Base-by-base conservation (phyloP, 2,888 invertebrate species). In the Microctonus brassicae region DNA sequence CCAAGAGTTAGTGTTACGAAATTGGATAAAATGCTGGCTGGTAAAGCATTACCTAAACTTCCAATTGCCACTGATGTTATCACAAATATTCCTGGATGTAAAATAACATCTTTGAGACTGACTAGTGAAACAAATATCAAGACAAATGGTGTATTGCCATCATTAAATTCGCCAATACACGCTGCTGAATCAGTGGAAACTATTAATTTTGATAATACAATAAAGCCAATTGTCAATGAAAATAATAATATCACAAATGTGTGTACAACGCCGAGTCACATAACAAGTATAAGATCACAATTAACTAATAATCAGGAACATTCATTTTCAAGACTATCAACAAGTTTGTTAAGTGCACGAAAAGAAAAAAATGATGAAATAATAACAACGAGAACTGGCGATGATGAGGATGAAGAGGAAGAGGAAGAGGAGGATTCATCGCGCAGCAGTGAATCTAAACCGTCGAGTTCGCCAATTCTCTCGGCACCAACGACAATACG, bases 401-500 rank as follows among this genome's bases (percentile, higher is more conserved):
- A 47, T 7, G 69, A 75, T 57, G 76, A 77, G n/a, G 83, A 83
- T 39, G 84, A 84, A 53, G 81, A 80, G 5, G 84, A 82, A 1
- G 85, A 85, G 9, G 84, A 83, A n/a, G 86, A 85, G n/a, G 84
- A 83, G 4, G 82, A 84, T 24, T 82, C 84, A 29, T 85, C 86
- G 34, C 81, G 84, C 72, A 81, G 83, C 47, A 83, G 86, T 62
- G 83, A 76, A 55, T 83, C 84, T 9, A 85, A 86, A 33, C 77
- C 80, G 11, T 77, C 83, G 11, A 66, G 93, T 79, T 94, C 94
- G 81, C 95, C 95, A 11, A 94, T 95, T 70, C 86, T 95, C 62
- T 94, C 94, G 74, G 93, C 93, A 80, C 95, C 95, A 39, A 94
- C 94, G 86, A 95, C 93, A 72, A 92, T 95, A 78, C 90, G 95